Conservation (phyloP, 2,113 vertebrate species). For the Catharus fuscescens region DNA sequence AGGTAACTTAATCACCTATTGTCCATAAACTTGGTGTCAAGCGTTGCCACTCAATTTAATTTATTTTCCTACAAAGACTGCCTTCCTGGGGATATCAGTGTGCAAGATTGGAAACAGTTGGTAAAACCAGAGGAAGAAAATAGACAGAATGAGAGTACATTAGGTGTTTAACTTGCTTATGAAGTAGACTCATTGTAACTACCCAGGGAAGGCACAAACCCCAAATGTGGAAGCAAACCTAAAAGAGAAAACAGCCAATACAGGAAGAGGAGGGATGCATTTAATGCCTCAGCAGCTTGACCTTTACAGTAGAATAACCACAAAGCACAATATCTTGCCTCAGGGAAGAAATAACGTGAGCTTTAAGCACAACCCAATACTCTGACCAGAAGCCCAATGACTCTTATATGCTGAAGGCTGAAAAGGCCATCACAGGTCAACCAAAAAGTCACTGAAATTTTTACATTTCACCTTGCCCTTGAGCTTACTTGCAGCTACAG, state of each 20-base stretch:
- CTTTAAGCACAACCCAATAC: not conserved
- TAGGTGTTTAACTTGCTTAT: not conserved
- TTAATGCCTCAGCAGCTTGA: slow-evolving; percentile 5
- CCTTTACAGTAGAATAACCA: slow-evolving; percentile 12
- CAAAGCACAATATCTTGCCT: not conserved
- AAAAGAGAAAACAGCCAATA: not conserved
- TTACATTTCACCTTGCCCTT: not conserved
- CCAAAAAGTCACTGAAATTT: not conserved
- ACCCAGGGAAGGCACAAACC: not conserved
- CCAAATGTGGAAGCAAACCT: not conserved
- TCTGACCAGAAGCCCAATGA: not conserved
- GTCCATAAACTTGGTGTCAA: not conserved
- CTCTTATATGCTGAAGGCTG: not conserved
- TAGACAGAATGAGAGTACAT: not conserved
- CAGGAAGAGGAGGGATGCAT: not conserved
- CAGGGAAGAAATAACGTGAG: not conserved
- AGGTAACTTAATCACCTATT: not conserved
- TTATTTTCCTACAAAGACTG: not conserved
- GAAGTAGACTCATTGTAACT: not conserved
- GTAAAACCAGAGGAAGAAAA: not conserved
- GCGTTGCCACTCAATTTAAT: not conserved
- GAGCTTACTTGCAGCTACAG: not conserved
- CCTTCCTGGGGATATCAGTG: not conserved
- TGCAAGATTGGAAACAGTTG: not conserved
- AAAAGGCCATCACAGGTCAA: not conserved